Evolutionary conservation across 2,888 invertebrate species (phyloP), one percentile per base, ranked within the genome.

Genomic region (Spodoptera exigua): DNA sequence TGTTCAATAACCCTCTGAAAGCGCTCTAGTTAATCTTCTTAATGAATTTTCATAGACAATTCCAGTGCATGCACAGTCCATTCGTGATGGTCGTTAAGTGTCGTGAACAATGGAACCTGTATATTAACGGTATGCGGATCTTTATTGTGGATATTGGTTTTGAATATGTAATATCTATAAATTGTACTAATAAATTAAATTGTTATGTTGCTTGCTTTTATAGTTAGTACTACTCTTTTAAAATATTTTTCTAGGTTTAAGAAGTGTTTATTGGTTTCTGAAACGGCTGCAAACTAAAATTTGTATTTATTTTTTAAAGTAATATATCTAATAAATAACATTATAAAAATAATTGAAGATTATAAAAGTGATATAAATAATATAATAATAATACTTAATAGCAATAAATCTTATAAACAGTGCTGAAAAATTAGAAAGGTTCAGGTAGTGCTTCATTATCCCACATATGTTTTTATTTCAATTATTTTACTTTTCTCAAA

Each of bases 21-120:
- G 74, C 74, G 62, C 72, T 60, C 79, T 76, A 76, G 84, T 89
- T 86, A 86, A 89, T 88, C 87, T 85, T 74, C 81, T 79, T 88
- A 87, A 89, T 88, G 81, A 87, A 88, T 87, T 88, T 87, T 83
- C 84, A 85, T 86, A 86, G 82, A 85, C 80, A 71, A 72, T 76
- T 75, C 61, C 54, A 69, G 67, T 67, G 72, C 47, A 70, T 71
- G 57, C 68, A 78, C 74, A 78, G 80, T 76, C 79, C 76, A 77
- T 73, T 73, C 62, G 74, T 64, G 71, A 78, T 64, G 63, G 52
- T 56, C 75, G 70, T 72, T 81, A 75, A 74, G 73, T 83, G 79
- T 79, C 76, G 66, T 74, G 76, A 76, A 79, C 80, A 84, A 85
- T 83, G 71, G 68, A 78, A n/a, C 71, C 35, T 63, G 74, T 74